Conservation (phyloP, 1,140 invertebrate species). For the Brachionus paranguensis region DNA sequence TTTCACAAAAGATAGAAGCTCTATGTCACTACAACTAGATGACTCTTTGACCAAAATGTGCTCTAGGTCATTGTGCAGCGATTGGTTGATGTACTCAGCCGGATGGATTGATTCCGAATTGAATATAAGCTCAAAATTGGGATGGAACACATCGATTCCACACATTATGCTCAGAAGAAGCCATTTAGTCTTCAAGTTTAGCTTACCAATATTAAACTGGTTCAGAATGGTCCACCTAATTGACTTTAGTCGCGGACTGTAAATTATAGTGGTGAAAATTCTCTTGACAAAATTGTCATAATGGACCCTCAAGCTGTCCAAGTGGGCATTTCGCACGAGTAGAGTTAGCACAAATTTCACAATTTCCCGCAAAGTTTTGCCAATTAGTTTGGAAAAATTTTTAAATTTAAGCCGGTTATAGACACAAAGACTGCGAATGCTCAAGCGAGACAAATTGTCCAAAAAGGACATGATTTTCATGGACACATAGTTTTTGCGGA, state of each 20-base stretch:
- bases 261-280: conserved; percentile 30
- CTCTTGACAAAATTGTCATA: conserved; percentile 29
- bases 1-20: conserved; percentile 15
- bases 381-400: conserved; percentile 34
- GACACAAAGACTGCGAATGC: background rate
- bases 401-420: conserved; percentile 34
- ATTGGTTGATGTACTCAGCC: background rate
- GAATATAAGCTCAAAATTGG: conserved; percentile 27
- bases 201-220: conserved; percentile 21
- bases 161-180: conserved; percentile 34
- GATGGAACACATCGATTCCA: conserved; percentile 34
- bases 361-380: conserved; percentile 28
- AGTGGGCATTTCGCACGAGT: background rate
- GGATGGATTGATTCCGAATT: background rate
- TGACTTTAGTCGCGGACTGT: background rate
- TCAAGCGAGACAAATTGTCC: conserved; percentile 25
- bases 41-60: conserved; percentile 2
- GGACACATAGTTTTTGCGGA: conserved; percentile 16
- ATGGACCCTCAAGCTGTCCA: background rate
- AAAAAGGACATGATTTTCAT: conserved; percentile 37
- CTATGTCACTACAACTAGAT: background rate
- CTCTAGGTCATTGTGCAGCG: conserved; percentile 4
- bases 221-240: conserved; percentile 29
- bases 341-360: conserved; percentile 19
- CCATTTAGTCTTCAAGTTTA: conserved; percentile 27